Conservation (phyloP, 2,113 vertebrate genomes). For the Notothenia rossii region DNA sequence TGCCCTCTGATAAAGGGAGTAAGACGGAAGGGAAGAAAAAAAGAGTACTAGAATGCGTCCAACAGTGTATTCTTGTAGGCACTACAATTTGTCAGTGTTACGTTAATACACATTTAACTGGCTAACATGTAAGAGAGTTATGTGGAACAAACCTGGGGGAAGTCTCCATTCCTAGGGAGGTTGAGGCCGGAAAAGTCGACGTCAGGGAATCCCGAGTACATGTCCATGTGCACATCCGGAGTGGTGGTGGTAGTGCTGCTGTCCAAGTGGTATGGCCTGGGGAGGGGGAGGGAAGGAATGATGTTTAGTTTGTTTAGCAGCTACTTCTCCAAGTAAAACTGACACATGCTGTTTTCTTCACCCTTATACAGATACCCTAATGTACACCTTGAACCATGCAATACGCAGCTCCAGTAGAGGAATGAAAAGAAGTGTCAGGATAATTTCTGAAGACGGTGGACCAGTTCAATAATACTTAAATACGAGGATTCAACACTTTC, state of each 20-base stretch:
- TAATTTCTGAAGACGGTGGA: background rate
- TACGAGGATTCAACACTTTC: background rate
- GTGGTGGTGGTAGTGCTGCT: slow-evolving; percentile 73
- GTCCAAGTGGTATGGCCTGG: slow-evolving; percentile 83
- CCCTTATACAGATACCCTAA: background rate
- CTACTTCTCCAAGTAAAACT: background rate
- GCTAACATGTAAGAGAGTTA: background rate
- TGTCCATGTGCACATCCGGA: slow-evolving; percentile 81
- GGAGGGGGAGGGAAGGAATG: background rate
- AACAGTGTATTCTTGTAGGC: background rate
- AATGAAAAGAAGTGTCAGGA: background rate
- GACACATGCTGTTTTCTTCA: background rate
- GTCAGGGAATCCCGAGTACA: slow-evolving; percentile 74
- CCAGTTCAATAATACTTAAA: background rate
- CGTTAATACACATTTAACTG: background rate
- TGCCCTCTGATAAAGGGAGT: slow-evolving; percentile 14
- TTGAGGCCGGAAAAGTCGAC: slow-evolving; percentile 73
- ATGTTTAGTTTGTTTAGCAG: slow-evolving; percentile 12
- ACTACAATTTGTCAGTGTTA: background rate
- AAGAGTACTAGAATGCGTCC: background rate
- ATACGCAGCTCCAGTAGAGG: background rate
- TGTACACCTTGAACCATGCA: background rate
- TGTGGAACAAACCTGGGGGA: slow-evolving; percentile 78
- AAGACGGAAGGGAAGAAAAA: slow-evolving; percentile 1
- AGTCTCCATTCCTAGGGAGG: slow-evolving; percentile 76